Conservation (phyloP, 2,797 vertebrate species). For the Phyllotis vaccarum region DNA sequence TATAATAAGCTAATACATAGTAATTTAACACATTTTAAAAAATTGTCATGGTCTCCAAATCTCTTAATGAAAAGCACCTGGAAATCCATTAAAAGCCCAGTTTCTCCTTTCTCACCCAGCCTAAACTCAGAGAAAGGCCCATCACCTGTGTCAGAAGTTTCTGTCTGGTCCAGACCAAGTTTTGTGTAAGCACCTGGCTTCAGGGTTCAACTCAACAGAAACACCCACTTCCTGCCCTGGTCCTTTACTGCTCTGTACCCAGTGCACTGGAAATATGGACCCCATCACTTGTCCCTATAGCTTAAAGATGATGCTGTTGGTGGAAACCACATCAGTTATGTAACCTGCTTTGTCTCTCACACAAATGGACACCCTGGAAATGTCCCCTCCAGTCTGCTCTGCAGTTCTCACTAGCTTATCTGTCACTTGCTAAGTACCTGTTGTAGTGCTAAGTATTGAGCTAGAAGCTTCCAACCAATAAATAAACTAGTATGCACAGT, state of each 20-base stretch:
- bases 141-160: not conserved
- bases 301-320: not conserved
- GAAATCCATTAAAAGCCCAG: constrained; percentile 4
- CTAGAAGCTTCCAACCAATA: not conserved
- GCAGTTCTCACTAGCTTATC: constrained; percentile 30
- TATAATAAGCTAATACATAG: not conserved
- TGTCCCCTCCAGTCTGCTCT: not conserved
- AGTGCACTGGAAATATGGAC: not conserved
- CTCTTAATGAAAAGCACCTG: not conserved
- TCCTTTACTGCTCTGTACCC: not conserved
- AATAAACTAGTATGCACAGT: no score
- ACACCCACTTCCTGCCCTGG: not conserved
- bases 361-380: not conserved
- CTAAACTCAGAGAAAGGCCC: not conserved
- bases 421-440: constrained; percentile 33
- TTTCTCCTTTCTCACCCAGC: not conserved
- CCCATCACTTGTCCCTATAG: not conserved
- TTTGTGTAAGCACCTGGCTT: not conserved
- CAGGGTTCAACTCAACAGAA: not conserved
- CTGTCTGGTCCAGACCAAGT: not conserved
- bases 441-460: not conserved
- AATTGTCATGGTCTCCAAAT: constrained; percentile 33
- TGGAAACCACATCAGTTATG: not conserved
- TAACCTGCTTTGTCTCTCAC: not conserved
- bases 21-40: constrained; percentile 13